These are phyloP conservation scores for Cepaea hortensis DNA, from an alignment of 2,888 invertebrate genomes.

Conservation along the genomic window DNA sequence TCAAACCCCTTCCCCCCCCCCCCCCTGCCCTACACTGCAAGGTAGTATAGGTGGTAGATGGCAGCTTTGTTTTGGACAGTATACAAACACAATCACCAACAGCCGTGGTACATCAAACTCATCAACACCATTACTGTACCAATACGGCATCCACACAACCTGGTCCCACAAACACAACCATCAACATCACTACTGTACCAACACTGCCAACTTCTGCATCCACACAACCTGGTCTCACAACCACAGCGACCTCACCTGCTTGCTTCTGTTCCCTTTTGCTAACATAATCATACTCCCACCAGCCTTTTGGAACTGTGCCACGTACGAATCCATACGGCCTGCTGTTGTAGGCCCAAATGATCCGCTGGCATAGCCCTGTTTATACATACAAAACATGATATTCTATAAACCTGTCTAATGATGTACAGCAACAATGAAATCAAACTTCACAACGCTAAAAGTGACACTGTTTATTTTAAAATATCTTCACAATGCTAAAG, in stretches of 20 bases:
- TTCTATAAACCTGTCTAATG: background rate
- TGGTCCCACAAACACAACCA: too few relatives aligned
- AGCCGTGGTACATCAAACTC: too few relatives aligned
- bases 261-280: constrained; percentile 76
- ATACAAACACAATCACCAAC: too few relatives aligned
- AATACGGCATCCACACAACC: too few relatives aligned
- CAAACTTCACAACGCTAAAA: background rate
- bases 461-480: too few relatives aligned
- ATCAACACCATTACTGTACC: too few relatives aligned
- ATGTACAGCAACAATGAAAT: background rate
- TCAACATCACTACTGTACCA: too few relatives aligned
- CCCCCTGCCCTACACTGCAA: too few relatives aligned
- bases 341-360: constrained; percentile 77
- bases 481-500: too few relatives aligned
- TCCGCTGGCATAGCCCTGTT: constrained; percentile 75
- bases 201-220: background rate
- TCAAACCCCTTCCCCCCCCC: too few relatives aligned
- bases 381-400: background rate
- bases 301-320: constrained; percentile 74
- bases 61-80: too few relatives aligned
- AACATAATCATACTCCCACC: constrained; percentile 77
- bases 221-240: background rate
- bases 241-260: constrained; percentile 63
- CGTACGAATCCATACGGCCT: constrained; percentile 77
- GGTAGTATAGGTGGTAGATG: too few relatives aligned